Conservation (phyloP, 2,888 invertebrate genomes). For the Macrostomum cliftonense region DNA sequence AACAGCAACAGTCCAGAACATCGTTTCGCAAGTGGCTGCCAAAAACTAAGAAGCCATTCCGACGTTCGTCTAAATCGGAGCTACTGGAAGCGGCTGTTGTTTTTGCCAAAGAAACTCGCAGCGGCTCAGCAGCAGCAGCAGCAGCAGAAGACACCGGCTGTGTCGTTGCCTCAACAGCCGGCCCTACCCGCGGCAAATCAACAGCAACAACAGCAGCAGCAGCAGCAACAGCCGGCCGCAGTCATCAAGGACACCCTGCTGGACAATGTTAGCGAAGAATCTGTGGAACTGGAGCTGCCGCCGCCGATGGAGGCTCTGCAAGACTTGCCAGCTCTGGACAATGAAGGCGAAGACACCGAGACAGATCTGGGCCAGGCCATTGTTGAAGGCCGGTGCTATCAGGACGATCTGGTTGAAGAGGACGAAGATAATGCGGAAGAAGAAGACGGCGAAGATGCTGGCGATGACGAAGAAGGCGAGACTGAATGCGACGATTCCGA, state of each 20-base stretch:
- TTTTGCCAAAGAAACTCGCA: neutral
- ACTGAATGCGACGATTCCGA: conserved; percentile 19
- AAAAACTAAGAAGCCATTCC: no score
- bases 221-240: neutral
- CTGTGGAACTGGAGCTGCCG: conserved; percentile 14
- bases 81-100: neutral
- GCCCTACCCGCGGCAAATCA: no score
- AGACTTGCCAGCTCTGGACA: conserved; percentile 21
- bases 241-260: neutral
- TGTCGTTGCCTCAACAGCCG: no score
- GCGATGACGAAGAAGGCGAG: conserved; percentile 49
- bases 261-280: conserved; percentile 13
- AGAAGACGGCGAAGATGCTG: conserved; percentile 50
- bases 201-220: neutral
- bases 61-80: neutral
- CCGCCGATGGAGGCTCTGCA: conserved; percentile 16
- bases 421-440: conserved; percentile 52
- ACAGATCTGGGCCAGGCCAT: conserved; percentile 7
- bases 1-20: no score
- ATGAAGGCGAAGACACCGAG: conserved; percentile 34
- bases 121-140: neutral
- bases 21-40: no score
- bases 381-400: conserved; percentile 24
- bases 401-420: conserved; percentile 17
- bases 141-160: neutral